phyloP scores from a whole-genome alignment of 2,888 invertebrate genomes.

The Noctua pronuba region DNA sequence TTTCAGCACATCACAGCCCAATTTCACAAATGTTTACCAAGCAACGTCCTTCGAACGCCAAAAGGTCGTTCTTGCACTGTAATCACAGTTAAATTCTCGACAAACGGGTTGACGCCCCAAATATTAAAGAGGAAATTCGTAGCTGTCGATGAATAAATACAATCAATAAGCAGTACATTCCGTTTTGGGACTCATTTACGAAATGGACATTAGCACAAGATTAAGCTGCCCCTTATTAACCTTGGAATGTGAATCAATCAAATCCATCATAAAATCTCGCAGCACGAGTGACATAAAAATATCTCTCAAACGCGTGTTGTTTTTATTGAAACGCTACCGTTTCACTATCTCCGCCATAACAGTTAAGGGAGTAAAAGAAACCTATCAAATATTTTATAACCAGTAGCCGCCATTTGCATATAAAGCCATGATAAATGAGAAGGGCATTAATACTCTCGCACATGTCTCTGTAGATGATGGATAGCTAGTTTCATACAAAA shows the following conservation, averaged over 20 bases:
- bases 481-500: constrained; percentile 25
- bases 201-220: constrained; percentile 23
- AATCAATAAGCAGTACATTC: not conserved
- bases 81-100: not conserved
- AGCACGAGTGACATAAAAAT: constrained; percentile 21
- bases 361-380: constrained; percentile 45
- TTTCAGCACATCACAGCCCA: no score
- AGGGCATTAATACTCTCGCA: constrained; percentile 54
- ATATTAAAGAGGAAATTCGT: not conserved
- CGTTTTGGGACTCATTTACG: not conserved
- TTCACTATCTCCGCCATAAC: constrained; percentile 30
- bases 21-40: no score
- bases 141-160: not conserved
- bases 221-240: constrained; percentile 12
- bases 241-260: constrained; percentile 40
- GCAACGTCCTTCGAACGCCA: not conserved
- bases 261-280: constrained; percentile 14
- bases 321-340: constrained; percentile 39
- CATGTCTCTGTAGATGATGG: constrained; percentile 34
- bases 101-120: not conserved
- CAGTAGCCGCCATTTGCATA: constrained; percentile 39
- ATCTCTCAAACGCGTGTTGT: constrained; percentile 15
- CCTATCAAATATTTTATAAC: constrained; percentile 43
- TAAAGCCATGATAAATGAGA: constrained; percentile 55
- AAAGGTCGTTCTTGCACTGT: not conserved